Percentiles rank a stretch among this genome's conserved stretches.
phyloP scores from a whole-genome alignment of 2,113 vertebrate genomes.

The Urocolius indicus region DNA sequence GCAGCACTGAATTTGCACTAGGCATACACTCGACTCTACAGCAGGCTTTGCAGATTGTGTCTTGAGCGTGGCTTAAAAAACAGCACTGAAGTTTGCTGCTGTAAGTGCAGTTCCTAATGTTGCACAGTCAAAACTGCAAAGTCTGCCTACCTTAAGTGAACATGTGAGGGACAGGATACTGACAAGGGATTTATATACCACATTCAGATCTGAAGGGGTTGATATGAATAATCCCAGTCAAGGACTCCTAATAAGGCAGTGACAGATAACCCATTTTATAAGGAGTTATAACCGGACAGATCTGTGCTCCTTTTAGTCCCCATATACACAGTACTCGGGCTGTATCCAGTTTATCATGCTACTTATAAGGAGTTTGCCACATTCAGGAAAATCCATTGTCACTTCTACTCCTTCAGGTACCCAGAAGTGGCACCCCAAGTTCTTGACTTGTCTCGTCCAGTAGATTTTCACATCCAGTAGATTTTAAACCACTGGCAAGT shows the following conservation, averaged over 20 bases:
- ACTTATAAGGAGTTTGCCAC: neutral
- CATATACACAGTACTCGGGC: rapidly evolving
- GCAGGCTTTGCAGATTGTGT: neutral
- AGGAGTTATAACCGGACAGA: neutral
- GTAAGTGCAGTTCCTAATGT: neutral
- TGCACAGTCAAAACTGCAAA: neutral
- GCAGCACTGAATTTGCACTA: neutral
- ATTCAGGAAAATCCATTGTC: rapidly evolving
- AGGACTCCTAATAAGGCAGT: neutral
- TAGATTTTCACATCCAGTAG: neutral
- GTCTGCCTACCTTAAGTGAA: neutral
- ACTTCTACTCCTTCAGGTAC: neutral
- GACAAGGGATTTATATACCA: neutral
- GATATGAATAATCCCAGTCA: neutral
- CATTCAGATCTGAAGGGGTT: neutral
- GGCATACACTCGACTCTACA: neutral
- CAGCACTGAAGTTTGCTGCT: neutral
- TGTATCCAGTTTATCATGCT: neutral
- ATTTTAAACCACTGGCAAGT: neutral
- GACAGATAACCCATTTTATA: neutral
- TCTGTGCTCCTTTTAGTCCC: neutral
- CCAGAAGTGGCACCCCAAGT: neutral
- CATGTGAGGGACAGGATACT: rapidly evolving
- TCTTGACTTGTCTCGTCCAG: neutral
- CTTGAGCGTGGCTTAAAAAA: neutral